Percentiles rank a stretch among this genome's conserved stretches.
phyloP scores from a whole-genome alignment of 2,797 vertebrate genomes.

The Cyclopterus lumpus region DNA sequence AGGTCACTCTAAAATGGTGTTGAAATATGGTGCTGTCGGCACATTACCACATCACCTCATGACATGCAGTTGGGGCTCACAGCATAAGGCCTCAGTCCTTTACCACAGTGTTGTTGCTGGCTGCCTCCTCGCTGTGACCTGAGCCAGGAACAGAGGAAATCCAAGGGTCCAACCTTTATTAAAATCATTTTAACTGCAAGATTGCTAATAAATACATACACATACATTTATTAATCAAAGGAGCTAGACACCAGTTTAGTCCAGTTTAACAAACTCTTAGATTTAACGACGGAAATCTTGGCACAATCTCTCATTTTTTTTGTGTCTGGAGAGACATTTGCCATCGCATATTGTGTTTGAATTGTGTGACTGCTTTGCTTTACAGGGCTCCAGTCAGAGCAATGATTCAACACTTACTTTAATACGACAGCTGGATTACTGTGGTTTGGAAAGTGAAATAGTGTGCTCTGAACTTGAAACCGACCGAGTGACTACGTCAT shows the following conservation, averaged over 20 bases:
- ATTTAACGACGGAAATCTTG: background rate
- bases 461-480: constrained; percentile 24
- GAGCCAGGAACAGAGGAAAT: constrained; percentile 38
- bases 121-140: constrained; percentile 18
- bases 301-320: background rate
- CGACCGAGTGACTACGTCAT: background rate
- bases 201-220: constrained; percentile 16
- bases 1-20: constrained; percentile 50
- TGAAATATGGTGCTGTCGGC: constrained; percentile 69
- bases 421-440: constrained; percentile 48
- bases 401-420: constrained; percentile 21
- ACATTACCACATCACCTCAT: constrained; percentile 66
- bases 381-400: constrained; percentile 11
- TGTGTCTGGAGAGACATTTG: constrained; percentile 27
- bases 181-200: constrained; percentile 66
- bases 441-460: constrained; percentile 36
- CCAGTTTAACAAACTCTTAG: background rate
- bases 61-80: constrained; percentile 50
- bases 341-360: constrained; percentile 25
- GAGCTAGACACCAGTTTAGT: constrained; percentile 24
- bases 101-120: constrained; percentile 72
- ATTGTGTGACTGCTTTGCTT: constrained; percentile 7
- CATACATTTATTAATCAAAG: constrained; percentile 35
- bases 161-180: constrained; percentile 50
- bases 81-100: constrained; percentile 37